phyloP scores from a whole-genome alignment of 2,888 invertebrate genomes.

The Chydorus sphaericus region DNA sequence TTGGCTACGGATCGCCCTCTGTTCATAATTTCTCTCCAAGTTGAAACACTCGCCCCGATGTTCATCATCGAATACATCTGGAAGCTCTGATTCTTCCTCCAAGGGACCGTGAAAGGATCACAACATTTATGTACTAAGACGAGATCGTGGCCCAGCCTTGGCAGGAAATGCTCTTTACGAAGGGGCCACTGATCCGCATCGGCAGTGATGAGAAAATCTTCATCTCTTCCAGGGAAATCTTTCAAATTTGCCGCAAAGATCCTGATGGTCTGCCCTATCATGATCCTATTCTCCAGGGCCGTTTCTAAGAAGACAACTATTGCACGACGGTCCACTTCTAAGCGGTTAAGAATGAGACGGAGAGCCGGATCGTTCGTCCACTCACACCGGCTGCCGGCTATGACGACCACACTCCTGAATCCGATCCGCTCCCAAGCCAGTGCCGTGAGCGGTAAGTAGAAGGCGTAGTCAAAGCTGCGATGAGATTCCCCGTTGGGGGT shows the following conservation, averaged over 20 bases:
- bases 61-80: not conserved
- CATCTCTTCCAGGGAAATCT: not conserved
- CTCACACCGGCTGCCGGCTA: not conserved
- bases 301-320: not conserved
- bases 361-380: not conserved
- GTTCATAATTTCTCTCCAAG: not conserved
- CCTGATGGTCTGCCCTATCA: not conserved
- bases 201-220: not conserved
- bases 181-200: slow-evolving; percentile 1
- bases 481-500: not conserved
- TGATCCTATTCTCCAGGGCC: not conserved
- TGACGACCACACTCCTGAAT: not conserved
- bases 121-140: not conserved
- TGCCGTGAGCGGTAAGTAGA: not conserved
- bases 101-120: no score
- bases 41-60: not conserved
- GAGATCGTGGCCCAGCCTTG: not conserved
- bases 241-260: not conserved
- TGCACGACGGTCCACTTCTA: not conserved
- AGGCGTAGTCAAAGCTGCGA: not conserved
- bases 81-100: no score
- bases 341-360: not conserved
- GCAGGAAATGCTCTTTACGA: not conserved
- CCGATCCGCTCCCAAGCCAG: not conserved
- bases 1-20: not conserved